A percentile compares a stretch with the other conserved stretches of the same genome.
Evolutionary conservation across 2,797 vertebrate species (phyloP).

Genomic region (Tauraco hartlaubi): DNA sequence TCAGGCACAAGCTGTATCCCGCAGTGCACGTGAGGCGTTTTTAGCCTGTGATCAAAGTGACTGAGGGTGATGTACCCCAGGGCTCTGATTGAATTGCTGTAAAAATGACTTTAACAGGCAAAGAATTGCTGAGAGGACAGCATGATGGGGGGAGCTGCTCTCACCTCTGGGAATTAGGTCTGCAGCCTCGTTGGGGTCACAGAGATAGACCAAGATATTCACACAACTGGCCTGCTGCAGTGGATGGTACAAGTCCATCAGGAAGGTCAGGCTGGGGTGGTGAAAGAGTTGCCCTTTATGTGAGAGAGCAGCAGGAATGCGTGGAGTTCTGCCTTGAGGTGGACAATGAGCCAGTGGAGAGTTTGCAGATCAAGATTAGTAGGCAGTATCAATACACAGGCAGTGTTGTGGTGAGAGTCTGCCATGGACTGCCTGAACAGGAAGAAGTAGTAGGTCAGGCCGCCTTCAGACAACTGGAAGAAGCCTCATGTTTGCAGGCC

Average conservation of each 20-base stretch:
- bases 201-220: not conserved
- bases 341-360: not conserved
- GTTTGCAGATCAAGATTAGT: not conserved
- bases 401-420: not conserved
- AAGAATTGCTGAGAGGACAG: not conserved
- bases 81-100: slow-evolving; percentile 52
- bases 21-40: slow-evolving; percentile 40
- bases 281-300: not conserved
- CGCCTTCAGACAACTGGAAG: not conserved
- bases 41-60: slow-evolving; percentile 60
- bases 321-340: not conserved
- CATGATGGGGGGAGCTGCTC: not conserved
- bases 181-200: not conserved
- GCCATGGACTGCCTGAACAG: not conserved
- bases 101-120: slow-evolving; percentile 54
- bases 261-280: not conserved
- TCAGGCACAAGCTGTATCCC: slow-evolving; percentile 23
- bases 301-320: not conserved
- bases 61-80: slow-evolving; percentile 35
- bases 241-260: not conserved
- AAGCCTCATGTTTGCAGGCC: not conserved
- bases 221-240: not conserved
- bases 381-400: not conserved
- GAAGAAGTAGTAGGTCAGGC: not conserved
- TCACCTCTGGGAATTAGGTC: not conserved